Percentiles rank a stretch among this genome's conserved stretches.
Conservation (phyloP, 2,797 vertebrate species). For the Chelidonichthys spinosus region DNA sequence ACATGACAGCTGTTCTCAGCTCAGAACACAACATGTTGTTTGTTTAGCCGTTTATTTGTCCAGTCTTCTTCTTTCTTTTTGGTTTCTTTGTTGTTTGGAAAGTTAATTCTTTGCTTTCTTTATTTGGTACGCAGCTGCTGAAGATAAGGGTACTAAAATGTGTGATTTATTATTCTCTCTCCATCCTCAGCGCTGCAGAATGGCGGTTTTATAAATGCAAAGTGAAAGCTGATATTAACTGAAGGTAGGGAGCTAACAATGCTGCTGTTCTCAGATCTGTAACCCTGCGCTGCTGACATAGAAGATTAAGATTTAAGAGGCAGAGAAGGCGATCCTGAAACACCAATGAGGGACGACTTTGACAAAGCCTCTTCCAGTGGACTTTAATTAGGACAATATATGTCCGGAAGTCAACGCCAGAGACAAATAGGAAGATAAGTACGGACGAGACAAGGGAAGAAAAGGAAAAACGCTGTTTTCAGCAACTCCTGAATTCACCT, state of each 20-base stretch:
- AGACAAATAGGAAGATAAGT: neutral
- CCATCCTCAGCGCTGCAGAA: neutral
- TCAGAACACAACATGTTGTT: neutral
- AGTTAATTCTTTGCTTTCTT: neutral
- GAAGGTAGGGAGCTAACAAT: conserved; percentile 9
- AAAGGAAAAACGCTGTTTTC: conserved; percentile 9
- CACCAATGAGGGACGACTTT: conserved; percentile 25
- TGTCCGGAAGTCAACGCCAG: too few relatives aligned
- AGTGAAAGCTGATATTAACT: conserved; percentile 9
- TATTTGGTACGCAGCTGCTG: neutral
- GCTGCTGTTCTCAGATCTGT: conserved; percentile 12
- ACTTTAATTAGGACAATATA: too few relatives aligned
- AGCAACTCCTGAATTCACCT: conserved; percentile 30
- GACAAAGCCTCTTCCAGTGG: neutral
- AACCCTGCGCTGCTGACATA: conserved; percentile 13
- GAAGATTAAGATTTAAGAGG: conserved; percentile 23
- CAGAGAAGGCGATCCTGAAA: conserved; percentile 11
- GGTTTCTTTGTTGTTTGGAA: neutral
- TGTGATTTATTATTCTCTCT: neutral
- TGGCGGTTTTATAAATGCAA: conserved; percentile 3
- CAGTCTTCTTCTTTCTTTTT: neutral
- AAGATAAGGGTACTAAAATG: neutral
- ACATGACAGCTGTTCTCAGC: conserved; percentile 5
- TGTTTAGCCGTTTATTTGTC: neutral
- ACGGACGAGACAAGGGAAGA: neutral